Conservation (phyloP, 2,797 vertebrate species). For the Gallirallus australis region DNA sequence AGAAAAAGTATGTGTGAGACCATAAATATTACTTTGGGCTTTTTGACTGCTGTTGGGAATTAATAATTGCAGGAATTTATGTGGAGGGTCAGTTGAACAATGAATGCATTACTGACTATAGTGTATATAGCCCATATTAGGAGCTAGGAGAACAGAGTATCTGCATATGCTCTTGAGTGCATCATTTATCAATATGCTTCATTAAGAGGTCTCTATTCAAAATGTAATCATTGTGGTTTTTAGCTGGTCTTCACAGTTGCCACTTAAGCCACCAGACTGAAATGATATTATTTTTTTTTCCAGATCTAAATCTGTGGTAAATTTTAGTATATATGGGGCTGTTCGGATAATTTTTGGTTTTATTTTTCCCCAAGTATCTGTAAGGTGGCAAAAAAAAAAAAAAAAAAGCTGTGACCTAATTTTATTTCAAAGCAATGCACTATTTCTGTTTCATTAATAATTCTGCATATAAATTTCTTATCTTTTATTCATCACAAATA, state of each 20-base stretch:
- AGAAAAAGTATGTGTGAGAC: not conserved
- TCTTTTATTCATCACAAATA: conserved; percentile 16
- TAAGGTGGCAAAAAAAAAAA: not conserved
- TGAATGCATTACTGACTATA: not conserved
- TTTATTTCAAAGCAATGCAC: not conserved
- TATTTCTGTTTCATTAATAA: not conserved
- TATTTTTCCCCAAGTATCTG: not conserved
- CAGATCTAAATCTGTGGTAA: not conserved
- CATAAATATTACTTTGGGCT: not conserved
- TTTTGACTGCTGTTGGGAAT: not conserved
- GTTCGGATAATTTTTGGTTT: no score
- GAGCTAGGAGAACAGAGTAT: fast-evolving
- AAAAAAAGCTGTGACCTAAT: not conserved
- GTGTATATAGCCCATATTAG: not conserved
- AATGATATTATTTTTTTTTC: not conserved
- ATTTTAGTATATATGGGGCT: not conserved
- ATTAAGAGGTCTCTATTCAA: not conserved
- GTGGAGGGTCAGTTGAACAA: not conserved
- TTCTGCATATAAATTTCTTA: not conserved
- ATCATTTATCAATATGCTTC: not conserved
- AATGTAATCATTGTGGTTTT: not conserved
- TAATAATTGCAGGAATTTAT: not conserved
- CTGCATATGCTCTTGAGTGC: not conserved
- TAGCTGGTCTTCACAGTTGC: not conserved
- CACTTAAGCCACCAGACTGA: not conserved